phyloP scores from a whole-genome alignment of 2,888 invertebrate genomes.

The Chrysotoxum bicinctum region DNA sequence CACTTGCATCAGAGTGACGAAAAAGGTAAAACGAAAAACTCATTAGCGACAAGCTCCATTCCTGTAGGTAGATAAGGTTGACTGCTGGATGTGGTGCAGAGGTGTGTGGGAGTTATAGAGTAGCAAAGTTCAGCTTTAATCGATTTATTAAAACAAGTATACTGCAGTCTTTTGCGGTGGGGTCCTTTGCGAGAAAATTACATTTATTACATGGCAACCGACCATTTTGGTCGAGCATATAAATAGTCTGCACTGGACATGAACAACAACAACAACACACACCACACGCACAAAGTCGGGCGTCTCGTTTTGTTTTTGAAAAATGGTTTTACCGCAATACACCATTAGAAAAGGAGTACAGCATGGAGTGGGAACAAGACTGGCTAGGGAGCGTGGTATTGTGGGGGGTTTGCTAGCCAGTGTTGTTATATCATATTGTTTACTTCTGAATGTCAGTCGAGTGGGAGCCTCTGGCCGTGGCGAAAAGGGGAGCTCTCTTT shows the following conservation, averaged over 20 bases:
- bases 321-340: conserved; percentile 59
- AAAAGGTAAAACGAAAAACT: conserved; percentile 41
- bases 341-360: conserved; percentile 43
- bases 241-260: neutral
- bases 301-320: conserved; percentile 45
- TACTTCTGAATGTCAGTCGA: too few relatives aligned
- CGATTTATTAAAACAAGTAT: conserved; percentile 9
- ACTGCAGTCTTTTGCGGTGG: neutral
- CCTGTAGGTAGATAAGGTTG: neutral
- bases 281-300: conserved; percentile 29
- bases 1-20: conserved; percentile 25
- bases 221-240: neutral
- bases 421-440: too few relatives aligned
- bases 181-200: conserved; percentile 7
- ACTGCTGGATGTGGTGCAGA: neutral
- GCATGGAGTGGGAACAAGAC: too few relatives aligned
- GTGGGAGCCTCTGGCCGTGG: too few relatives aligned
- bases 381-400: neutral
- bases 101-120: neutral
- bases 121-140: conserved; percentile 9
- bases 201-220: neutral
- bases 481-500: too few relatives aligned
- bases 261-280: neutral
- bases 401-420: neutral
- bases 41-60: conserved; percentile 48